These are phyloP conservation scores for Desmodus rotundus DNA, from an alignment of 2,113 vertebrate species.

Conservation along the genomic window DNA sequence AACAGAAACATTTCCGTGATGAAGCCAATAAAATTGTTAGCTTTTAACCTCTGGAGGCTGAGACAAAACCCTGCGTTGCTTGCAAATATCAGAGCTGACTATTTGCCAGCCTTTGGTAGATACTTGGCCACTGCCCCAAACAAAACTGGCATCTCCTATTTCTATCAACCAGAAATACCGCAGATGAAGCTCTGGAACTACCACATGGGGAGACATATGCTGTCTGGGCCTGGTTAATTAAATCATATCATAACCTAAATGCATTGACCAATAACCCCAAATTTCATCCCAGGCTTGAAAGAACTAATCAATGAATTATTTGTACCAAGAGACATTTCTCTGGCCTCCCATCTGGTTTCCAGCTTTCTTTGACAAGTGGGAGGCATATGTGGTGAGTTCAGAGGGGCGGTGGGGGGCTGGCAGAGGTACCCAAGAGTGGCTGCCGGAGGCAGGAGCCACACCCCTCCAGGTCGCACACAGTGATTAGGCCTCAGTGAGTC, in stretches of 20 bases:
- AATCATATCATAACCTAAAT: conserved; percentile 52
- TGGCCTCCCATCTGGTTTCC: not conserved
- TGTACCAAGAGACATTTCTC: not conserved
- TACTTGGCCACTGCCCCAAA: not conserved
- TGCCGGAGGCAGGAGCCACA: not conserved
- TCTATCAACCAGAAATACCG: not conserved
- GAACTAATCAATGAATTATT: conserved; percentile 36
- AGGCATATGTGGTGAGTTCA: not conserved
- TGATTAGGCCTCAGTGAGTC: not conserved
- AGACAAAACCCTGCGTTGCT: not conserved
- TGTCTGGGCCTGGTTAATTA: conserved; percentile 6
- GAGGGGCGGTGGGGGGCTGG: not conserved
- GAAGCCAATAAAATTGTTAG: not conserved
- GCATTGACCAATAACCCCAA: conserved; percentile 45
- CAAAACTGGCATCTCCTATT: not conserved
- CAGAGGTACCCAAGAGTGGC: not conserved
- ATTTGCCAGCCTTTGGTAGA: conserved; percentile 19
- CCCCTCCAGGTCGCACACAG: not conserved
- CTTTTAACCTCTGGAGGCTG: not conserved
- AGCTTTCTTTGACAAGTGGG: not conserved
- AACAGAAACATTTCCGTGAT: not conserved
- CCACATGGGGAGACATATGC: not conserved
- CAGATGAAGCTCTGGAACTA: not conserved
- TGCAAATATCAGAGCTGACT: not conserved
- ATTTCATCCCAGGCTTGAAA: conserved; percentile 39